Percentiles rank a stretch among this genome's conserved stretches.
Conservation (phyloP, 2,888 invertebrate genomes). For the Microctonus hyperodae region DNA sequence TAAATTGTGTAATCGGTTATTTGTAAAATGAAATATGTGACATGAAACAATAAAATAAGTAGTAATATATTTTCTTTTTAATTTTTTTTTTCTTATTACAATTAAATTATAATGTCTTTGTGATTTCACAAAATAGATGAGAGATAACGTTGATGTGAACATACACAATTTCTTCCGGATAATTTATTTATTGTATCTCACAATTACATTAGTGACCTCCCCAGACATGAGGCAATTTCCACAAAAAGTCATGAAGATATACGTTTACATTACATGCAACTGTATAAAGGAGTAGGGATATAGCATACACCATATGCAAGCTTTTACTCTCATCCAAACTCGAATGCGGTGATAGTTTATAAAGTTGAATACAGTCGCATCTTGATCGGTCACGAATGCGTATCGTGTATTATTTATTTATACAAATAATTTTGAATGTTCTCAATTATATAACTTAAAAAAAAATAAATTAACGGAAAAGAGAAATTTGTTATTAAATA, state of each 20-base stretch:
- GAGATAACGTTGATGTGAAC: background rate
- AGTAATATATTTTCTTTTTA: background rate
- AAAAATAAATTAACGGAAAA: background rate
- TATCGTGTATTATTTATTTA: slow-evolving; percentile 20
- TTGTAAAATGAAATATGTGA: background rate
- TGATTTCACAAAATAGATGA: background rate
- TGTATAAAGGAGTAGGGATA: slow-evolving; percentile 18
- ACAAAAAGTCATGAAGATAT: background rate
- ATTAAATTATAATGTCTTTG: background rate
- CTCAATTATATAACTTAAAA: background rate
- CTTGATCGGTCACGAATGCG: slow-evolving; percentile 33
- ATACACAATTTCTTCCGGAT: slow-evolving; percentile 30
- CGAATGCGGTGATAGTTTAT: slow-evolving; percentile 38
- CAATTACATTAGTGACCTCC: slow-evolving; percentile 48
- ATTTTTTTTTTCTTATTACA: background rate
- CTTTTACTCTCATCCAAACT: slow-evolving; percentile 19
- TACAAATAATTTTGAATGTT: background rate
- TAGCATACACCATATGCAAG: slow-evolving; percentile 5
- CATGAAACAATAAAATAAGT: background rate
- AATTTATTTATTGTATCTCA: slow-evolving; percentile 30
- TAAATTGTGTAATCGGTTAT: background rate
- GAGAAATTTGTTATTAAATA: background rate
- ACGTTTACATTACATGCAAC: background rate
- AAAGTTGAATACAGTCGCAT: slow-evolving; percentile 38
- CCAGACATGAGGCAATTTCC: slow-evolving; percentile 17